These are phyloP conservation scores for Lysandra coridon DNA, from an alignment of 2,888 invertebrate genomes.

Conservation along the genomic window DNA sequence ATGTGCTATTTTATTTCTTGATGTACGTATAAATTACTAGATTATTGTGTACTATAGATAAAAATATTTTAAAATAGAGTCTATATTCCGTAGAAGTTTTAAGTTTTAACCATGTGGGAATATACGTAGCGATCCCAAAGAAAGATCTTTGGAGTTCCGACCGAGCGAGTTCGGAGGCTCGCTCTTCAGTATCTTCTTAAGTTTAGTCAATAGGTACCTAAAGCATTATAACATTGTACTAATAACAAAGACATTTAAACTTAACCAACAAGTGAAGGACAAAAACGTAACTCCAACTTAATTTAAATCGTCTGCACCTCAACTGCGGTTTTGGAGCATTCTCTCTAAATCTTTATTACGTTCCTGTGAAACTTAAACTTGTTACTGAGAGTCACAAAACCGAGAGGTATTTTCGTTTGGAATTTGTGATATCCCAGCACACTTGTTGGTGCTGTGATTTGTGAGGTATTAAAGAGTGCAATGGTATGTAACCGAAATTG, in stretches of 20 bases:
- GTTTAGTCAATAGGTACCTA: too few species aligned
- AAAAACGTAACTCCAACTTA: background rate
- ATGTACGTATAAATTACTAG: too few species aligned
- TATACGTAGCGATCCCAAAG: too few species aligned
- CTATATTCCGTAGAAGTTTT: too few species aligned
- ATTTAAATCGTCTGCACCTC: background rate
- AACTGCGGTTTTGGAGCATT: background rate
- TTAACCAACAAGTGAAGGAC: background rate
- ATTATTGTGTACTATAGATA: too few species aligned
- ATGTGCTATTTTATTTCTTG: too few species aligned
- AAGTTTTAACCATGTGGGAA: too few species aligned
- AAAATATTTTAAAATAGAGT: too few species aligned
- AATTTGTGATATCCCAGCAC: background rate
- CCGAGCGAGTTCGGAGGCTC: too few species aligned
- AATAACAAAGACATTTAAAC: background rate
- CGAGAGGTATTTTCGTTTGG: background rate
- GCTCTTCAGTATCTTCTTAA: too few species aligned
- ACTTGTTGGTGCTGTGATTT: background rate
- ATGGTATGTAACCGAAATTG: background rate
- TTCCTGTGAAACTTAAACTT: slow-evolving; percentile 1
- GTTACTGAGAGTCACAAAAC: slow-evolving; percentile 8
- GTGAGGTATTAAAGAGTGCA: background rate
- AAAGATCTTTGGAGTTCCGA: too few species aligned
- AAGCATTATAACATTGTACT: background rate
- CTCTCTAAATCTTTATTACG: slow-evolving; percentile 3